Evolutionary conservation across 2,888 invertebrate genomes (phyloP).

Genomic region (Oeneis ivallda): DNA sequence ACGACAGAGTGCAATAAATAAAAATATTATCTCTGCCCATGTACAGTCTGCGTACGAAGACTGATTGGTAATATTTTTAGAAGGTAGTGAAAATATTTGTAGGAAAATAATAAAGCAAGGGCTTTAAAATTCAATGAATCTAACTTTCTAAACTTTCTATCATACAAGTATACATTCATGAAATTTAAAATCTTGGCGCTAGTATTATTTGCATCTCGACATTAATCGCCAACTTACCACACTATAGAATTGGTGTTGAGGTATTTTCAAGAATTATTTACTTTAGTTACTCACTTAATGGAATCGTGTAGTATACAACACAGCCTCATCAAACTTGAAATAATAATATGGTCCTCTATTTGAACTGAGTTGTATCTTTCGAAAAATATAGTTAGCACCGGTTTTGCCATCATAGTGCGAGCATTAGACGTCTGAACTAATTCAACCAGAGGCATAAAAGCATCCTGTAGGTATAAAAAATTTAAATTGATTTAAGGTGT

Average conservation of each 20-base stretch:
- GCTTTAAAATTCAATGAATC: too few relatives aligned
- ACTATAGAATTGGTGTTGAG: too few relatives aligned
- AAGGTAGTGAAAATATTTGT: too few relatives aligned
- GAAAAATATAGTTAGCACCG: conserved; percentile 86
- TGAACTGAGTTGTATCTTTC: conserved; percentile 67
- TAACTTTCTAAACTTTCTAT: too few relatives aligned
- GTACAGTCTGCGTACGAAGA: too few relatives aligned
- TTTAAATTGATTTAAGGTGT: not conserved
- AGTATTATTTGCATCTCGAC: too few relatives aligned
- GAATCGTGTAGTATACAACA: conserved; percentile 96
- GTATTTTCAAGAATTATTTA: not conserved
- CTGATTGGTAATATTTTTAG: too few relatives aligned
- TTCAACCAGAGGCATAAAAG: conserved; percentile 94
- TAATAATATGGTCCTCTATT: conserved; percentile 92
- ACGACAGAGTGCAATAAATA: too few relatives aligned
- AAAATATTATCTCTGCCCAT: too few relatives aligned
- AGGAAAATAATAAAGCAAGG: too few relatives aligned
- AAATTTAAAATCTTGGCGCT: too few relatives aligned
- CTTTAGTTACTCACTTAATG: conserved; percentile 85
- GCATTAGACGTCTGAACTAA: conserved; percentile 92
- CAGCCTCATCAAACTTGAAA: conserved; percentile 93
- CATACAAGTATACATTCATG: too few relatives aligned
- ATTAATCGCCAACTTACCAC: not conserved
- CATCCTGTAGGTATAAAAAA: conserved; percentile 82
- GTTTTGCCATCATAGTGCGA: conserved; percentile 92